phyloP scores from a whole-genome alignment of 2,888 invertebrate species.

The Cheiracanthium punctorium region DNA sequence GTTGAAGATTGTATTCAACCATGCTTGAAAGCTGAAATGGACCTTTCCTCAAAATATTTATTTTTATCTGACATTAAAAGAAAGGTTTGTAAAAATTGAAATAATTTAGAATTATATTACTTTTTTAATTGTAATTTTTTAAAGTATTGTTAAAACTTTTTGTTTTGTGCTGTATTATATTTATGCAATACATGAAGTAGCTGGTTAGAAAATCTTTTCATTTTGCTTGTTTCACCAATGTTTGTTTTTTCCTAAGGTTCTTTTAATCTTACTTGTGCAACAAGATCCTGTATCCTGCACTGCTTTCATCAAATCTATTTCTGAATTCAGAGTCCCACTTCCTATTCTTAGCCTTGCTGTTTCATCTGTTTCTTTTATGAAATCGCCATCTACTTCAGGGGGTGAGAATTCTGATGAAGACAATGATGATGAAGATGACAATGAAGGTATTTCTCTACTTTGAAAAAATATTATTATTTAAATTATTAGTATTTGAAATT shows the following conservation, averaged over 20 bases:
- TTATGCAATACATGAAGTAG: no score
- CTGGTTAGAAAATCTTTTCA: no score
- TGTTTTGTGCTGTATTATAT: neutral
- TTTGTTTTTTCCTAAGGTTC: slow-evolving; percentile 31
- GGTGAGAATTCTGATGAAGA: slow-evolving; percentile 72
- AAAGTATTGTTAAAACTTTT: no score
- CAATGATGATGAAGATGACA: slow-evolving; percentile 60
- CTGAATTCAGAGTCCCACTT: slow-evolving; percentile 90
- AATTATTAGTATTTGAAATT: no score
- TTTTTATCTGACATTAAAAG: slow-evolving; percentile 91
- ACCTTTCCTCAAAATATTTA: slow-evolving; percentile 89
- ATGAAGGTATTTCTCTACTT: slow-evolving; percentile 40
- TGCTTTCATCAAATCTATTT: slow-evolving; percentile 78
- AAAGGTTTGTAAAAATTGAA: slow-evolving; percentile 78
- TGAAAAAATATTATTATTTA: no score
- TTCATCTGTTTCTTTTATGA: slow-evolving; percentile 81
- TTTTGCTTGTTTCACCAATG: no score
- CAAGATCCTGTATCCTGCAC: slow-evolving; percentile 74
- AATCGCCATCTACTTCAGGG: slow-evolving; percentile 63
- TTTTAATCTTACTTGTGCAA: slow-evolving; percentile 30
- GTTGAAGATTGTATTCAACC: slow-evolving; percentile 72
- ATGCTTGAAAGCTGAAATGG: slow-evolving; percentile 86
- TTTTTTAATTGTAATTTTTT: neutral
- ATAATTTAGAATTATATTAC: no score
- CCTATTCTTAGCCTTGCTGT: slow-evolving; percentile 93